Evolutionary conservation across 2,888 invertebrate species (phyloP).

Genomic region (Calephelis perditalis): DNA sequence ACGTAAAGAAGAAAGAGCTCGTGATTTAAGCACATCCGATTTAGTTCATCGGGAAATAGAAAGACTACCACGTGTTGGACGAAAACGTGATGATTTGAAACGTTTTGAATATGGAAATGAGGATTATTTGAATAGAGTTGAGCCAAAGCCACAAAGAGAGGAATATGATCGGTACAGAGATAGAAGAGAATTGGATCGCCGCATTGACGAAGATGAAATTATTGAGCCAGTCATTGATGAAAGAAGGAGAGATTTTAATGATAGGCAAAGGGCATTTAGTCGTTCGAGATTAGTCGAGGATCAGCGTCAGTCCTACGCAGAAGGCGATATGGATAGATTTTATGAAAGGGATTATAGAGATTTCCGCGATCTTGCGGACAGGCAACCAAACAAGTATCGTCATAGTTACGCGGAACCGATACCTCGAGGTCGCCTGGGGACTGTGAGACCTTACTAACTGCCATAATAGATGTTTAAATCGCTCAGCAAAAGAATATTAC

Average conservation of each 20-base stretch:
- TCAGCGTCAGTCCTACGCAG: constrained; percentile 63
- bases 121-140: constrained; percentile 62
- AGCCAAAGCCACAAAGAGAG: constrained; percentile 57
- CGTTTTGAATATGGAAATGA: constrained; percentile 66
- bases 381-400: constrained; percentile 71
- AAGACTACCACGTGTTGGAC: constrained; percentile 62
- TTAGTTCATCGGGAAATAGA: constrained; percentile 60
- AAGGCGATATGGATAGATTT: constrained; percentile 61
- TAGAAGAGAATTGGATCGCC: constrained; percentile 60
- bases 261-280: constrained; percentile 66
- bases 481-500: constrained; percentile 1
- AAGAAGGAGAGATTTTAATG: constrained; percentile 62
- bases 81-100: constrained; percentile 64
- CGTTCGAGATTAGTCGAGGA: constrained; percentile 68
- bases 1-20: constrained; percentile 60
- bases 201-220: constrained; percentile 67
- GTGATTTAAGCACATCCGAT: constrained; percentile 47
- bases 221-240: constrained; percentile 68
- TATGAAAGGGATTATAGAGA: constrained; percentile 68
- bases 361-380: constrained; percentile 59
- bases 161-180: constrained; percentile 65
- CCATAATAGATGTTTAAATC: constrained; percentile 44
- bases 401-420: constrained; percentile 84
- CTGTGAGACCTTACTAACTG: constrained; percentile 72
- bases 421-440: constrained; percentile 68